Conservation (phyloP, 2,888 invertebrate species). For the Parascotia fuliginaria region DNA sequence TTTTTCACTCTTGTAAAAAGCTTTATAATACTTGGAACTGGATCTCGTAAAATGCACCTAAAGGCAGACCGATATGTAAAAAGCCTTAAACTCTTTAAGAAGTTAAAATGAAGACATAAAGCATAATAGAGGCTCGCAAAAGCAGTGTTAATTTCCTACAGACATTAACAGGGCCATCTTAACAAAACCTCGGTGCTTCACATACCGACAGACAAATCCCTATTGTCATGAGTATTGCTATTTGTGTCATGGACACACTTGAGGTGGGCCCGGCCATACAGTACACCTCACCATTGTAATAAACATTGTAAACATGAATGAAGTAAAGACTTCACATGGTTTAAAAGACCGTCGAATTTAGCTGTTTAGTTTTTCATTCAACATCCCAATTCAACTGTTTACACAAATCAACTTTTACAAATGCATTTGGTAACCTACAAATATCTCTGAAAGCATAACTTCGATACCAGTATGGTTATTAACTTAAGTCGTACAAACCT, state of each 20-base stretch:
- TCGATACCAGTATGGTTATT: neutral
- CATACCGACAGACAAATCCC: constrained; percentile 60
- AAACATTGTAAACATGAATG: constrained; percentile 60
- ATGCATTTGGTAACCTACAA: neutral
- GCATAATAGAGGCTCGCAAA: constrained; percentile 62
- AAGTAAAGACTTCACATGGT: constrained; percentile 51
- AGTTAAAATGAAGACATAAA: constrained; percentile 72
- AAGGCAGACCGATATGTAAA: constrained; percentile 47
- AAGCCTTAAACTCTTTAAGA: constrained; percentile 47
- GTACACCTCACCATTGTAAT: constrained; percentile 54
- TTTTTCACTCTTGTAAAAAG: constrained; percentile 33
- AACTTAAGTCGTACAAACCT: too few species aligned
- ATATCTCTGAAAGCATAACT: neutral
- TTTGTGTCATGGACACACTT: constrained; percentile 63
- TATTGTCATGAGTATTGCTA: constrained; percentile 59
- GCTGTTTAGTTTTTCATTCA: neutral
- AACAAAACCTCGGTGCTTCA: constrained; percentile 60
- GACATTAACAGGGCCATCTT: constrained; percentile 68
- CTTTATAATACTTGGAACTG: constrained; percentile 44
- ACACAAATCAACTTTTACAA: neutral
- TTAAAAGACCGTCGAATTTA: constrained; percentile 1
- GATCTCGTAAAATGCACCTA: constrained; percentile 45
- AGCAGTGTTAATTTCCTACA: constrained; percentile 69
- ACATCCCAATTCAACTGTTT: neutral
- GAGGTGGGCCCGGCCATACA: constrained; percentile 32